Evolutionary conservation across 2,113 vertebrate genomes (phyloP).

Genomic region (Noctilio leporinus): DNA sequence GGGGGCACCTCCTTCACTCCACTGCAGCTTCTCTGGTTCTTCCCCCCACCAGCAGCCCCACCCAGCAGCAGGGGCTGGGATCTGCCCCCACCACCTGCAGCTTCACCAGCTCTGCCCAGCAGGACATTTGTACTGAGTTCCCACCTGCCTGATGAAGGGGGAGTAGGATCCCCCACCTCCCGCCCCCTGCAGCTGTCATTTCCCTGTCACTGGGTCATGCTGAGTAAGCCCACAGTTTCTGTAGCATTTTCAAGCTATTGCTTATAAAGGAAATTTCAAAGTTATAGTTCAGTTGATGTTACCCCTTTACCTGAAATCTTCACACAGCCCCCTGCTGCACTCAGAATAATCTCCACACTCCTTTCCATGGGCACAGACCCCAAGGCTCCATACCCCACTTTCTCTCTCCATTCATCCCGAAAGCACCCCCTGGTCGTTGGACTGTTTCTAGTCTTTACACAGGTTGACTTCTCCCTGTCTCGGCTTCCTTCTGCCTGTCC

Average conservation of each 20-base stretch:
- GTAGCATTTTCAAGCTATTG: neutral
- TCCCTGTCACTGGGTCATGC: fast-evolving
- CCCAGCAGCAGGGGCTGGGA: too few relatives aligned
- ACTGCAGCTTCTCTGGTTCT: neutral
- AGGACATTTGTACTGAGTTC: too few relatives aligned
- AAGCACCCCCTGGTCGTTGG: neutral
- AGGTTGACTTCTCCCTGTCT: neutral
- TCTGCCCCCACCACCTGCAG: fast-evolving
- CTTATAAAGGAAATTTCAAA: neutral
- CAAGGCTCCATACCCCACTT: fast-evolving
- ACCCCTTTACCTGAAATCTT: neutral
- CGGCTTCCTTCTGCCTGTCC: too few relatives aligned
- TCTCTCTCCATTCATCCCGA: neutral
- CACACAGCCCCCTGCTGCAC: neutral
- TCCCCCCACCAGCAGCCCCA: too few relatives aligned
- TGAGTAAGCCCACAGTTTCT: neutral
- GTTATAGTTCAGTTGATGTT: too few relatives aligned
- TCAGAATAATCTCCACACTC: neutral
- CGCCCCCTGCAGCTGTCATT: fast-evolving
- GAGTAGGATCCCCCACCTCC: fast-evolving
- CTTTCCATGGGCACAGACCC: fast-evolving
- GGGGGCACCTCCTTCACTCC: neutral
- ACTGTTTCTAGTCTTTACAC: neutral
- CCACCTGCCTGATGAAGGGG: too few relatives aligned
- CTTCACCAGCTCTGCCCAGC: neutral